phyloP scores from a whole-genome alignment of 1,140 invertebrate genomes.

The Polypedilum vanderplanki region DNA sequence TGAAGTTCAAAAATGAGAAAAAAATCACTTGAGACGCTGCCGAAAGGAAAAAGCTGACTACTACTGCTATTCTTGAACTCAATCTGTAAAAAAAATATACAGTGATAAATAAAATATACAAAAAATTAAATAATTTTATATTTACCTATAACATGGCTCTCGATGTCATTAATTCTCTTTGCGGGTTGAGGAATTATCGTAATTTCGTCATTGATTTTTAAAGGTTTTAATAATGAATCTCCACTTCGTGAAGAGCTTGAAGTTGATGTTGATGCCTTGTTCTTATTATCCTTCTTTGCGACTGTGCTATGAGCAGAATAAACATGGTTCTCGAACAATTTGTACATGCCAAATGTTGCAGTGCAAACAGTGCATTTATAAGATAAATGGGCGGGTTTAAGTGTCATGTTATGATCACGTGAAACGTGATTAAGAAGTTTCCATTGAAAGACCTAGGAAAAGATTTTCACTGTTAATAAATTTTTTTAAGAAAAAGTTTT shows the following conservation, averaged over 20 bases:
- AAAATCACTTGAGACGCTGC: not conserved
- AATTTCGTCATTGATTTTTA: constrained; percentile 88
- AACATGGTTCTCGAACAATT: constrained; percentile 89
- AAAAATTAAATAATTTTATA: not conserved
- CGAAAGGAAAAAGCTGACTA: not conserved
- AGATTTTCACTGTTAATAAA: not conserved
- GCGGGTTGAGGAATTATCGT: constrained; percentile 84
- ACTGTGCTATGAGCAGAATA: constrained; percentile 85
- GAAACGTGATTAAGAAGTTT: constrained; percentile 85
- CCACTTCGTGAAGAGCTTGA: constrained; percentile 37
- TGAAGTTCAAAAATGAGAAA: too few relatives aligned
- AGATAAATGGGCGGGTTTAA: constrained; percentile 85
- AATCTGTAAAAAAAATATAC: not conserved
- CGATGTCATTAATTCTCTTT: constrained; percentile 41
- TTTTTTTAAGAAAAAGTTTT: constrained; percentile 3
- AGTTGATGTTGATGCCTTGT: constrained; percentile 53
- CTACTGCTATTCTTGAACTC: not conserved
- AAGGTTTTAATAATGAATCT: constrained; percentile 68
- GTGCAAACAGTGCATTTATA: constrained; percentile 94
- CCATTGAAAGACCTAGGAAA: constrained; percentile 78
- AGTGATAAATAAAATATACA: not conserved
- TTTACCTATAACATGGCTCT: constrained; percentile 44
- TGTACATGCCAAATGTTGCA: constrained; percentile 90
- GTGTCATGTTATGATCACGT: constrained; percentile 79
- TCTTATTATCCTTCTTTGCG: constrained; percentile 70